Base-by-base conservation (phyloP, 2,888 invertebrate genomes). In the Monopis laevigella region DNA sequence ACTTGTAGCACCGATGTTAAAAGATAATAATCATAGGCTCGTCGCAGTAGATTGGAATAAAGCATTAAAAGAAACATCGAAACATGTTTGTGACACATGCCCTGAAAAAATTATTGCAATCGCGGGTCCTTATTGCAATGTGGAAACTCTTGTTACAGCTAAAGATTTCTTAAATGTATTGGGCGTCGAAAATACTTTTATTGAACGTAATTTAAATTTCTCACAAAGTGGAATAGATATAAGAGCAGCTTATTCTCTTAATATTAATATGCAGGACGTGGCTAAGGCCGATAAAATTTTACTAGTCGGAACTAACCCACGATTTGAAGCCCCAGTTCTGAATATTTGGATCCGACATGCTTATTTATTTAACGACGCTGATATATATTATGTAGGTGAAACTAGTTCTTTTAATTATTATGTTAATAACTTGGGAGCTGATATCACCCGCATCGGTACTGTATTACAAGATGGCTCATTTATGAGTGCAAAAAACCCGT, bases 321-420 rank as follows among this genome's bases (percentile, higher is more conserved):
- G 99, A 49, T 96, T 92, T 62, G 99, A 99, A 75, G 98, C 99
- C 8, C 97, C 99, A 0, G 80, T 98, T 39, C 81, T 99, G 39
- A 99, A 99, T 65, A 90, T 97, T 1, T 87, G 99, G 61, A 88
- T 99, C 48, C 86, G 99, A 40, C 97, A 98, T 71, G 88, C 91
- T 39, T 98, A 92, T 69, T 83, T 95, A 27, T 89, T 90, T 57
- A 96, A 94, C 59, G 98, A 98, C 62, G 84, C 92, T 48, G 84
- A 88, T 51, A 83, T 99, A 45, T 97, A 88, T 11, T 78, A 90
- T 2, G 84, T 99, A 52, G 99, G 99, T 10, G 89, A 95, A 0
- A 78, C 89, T 60, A 87, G 98, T 40, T 94, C 99, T 61, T 84
- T 97, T 39, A 93, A 93, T 12, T 99, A 98, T 44, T 53, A 62